Conservation (phyloP, 1,140 invertebrate genomes). For the Ceratina australensis region DNA sequence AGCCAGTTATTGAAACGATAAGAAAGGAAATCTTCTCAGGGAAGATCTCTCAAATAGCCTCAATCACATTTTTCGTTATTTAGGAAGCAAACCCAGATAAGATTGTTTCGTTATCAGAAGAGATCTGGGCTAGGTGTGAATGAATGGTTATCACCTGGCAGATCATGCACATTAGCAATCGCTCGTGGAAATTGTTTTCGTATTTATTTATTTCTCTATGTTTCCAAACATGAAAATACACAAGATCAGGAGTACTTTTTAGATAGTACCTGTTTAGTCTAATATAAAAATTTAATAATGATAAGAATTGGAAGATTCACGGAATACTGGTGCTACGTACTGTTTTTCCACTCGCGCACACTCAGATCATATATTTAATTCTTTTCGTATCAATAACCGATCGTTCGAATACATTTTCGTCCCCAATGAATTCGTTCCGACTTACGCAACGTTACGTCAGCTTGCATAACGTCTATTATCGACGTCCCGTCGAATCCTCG, state of each 20-base stretch:
- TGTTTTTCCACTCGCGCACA: no score
- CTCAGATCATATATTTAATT: no score
- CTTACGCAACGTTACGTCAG: conserved; percentile 24
- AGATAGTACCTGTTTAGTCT: no score
- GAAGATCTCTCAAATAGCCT: neutral
- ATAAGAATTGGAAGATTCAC: no score
- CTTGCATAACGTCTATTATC: neutral
- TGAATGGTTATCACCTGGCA: neutral
- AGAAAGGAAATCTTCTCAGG: no score
- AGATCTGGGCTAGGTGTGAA: neutral
- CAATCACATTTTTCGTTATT: neutral
- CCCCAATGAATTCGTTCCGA: neutral
- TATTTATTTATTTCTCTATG: no score
- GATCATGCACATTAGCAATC: neutral
- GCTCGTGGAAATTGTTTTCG: neutral
- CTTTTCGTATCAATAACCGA: neutral
- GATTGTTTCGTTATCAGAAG: neutral
- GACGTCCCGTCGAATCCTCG: neutral
- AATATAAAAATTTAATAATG: no score
- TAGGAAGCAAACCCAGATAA: neutral
- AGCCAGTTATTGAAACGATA: neutral
- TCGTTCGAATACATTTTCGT: neutral
- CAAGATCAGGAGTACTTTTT: no score
- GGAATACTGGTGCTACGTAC: no score
- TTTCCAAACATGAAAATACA: no score